phyloP scores from a whole-genome alignment of 2,113 vertebrate species.

The Echinops telfairi region DNA sequence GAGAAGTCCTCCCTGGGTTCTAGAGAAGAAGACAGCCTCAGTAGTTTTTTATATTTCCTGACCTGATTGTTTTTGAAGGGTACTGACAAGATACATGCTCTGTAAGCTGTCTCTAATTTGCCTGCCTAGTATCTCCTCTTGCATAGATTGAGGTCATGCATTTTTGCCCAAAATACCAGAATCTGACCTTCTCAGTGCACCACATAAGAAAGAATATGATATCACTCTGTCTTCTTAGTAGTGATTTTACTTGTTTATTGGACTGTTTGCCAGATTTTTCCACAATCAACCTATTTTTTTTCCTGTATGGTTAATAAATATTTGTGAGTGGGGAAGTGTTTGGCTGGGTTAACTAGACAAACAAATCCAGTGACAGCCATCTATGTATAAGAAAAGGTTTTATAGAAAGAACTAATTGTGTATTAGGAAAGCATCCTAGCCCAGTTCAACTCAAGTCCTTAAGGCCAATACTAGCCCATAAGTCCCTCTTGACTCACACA shows the following conservation, averaged over 20 bases:
- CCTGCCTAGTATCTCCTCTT: background rate
- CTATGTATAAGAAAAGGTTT: no score
- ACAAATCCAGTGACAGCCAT: no score
- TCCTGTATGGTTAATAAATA: background rate
- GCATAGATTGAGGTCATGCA: background rate
- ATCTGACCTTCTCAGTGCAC: background rate
- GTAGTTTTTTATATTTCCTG: background rate
- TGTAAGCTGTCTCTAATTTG: background rate
- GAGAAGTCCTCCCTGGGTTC: no score
- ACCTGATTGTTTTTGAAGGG: background rate
- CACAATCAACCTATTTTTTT: background rate
- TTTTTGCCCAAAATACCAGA: slow-evolving; percentile 10
- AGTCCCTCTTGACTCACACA: no score
- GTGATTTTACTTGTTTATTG: background rate
- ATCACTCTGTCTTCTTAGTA: background rate
- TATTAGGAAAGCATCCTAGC: no score
- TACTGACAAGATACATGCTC: background rate
- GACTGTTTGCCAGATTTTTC: background rate
- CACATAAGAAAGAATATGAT: background rate
- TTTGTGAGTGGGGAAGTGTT: background rate
- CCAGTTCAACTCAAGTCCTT: no score
- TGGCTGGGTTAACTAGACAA: no score
- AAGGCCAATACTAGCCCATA: no score
- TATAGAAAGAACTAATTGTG: no score
- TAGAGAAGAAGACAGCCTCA: no score